phyloP scores from a whole-genome alignment of 2,888 invertebrate genomes.

The Phalera bucephala region DNA sequence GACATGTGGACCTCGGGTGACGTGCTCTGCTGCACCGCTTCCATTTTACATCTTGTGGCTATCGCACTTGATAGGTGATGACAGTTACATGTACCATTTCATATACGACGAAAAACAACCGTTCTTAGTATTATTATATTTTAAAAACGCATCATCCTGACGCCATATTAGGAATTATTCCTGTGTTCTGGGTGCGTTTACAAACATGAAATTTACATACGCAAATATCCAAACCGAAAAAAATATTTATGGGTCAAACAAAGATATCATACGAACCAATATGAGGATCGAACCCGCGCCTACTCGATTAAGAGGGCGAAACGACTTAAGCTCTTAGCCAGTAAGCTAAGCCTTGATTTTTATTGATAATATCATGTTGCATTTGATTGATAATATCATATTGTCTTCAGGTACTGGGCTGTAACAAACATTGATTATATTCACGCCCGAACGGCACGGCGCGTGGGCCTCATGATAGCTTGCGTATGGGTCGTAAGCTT shows the following conservation, averaged over 20 bases:
- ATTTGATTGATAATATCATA: not conserved
- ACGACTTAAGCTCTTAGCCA: no score
- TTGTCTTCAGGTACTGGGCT: constrained; percentile 89
- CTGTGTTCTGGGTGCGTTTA: no score
- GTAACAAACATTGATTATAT: constrained; percentile 96
- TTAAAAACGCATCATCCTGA: no score
- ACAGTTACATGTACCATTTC: not conserved
- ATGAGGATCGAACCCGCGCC: no score
- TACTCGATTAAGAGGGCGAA: no score
- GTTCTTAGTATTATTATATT: not conserved
- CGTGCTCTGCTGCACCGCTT: constrained; percentile 94
- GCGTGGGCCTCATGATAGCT: constrained; percentile 91
- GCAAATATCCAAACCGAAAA: no score
- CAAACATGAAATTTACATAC: no score
- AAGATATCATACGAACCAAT: no score
- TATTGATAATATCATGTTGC: no score
- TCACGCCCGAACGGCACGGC: constrained; percentile 89
- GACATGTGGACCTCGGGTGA: constrained; percentile 98
- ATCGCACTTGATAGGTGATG: constrained; percentile 91
- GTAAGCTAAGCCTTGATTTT: no score
- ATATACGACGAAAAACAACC: not conserved
- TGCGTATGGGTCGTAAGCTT: constrained; percentile 93
- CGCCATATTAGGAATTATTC: no score
- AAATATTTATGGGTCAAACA: no score
- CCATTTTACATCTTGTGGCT: constrained; percentile 91